Conservation (phyloP, 2,113 vertebrate species). For the Symphodus melops region DNA sequence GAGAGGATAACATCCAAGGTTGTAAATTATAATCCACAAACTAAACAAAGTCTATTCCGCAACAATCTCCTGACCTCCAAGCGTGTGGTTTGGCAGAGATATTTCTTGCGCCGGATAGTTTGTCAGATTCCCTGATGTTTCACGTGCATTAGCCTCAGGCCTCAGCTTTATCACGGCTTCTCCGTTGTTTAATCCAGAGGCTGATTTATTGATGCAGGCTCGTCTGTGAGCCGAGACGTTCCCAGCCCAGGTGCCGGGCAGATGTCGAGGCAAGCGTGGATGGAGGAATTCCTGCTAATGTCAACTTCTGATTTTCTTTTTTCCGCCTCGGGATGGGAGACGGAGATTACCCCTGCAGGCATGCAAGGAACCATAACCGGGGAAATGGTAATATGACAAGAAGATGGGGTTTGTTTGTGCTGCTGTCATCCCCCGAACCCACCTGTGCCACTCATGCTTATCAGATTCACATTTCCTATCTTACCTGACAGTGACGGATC, state of each 20-base stretch:
- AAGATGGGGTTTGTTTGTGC: slow-evolving; percentile 37
- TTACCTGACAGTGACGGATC: slow-evolving; percentile 31
- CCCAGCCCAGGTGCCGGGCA: slow-evolving; percentile 72
- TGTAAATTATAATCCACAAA: slow-evolving; percentile 50
- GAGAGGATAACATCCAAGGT: slow-evolving; percentile 24
- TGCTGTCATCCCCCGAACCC: slow-evolving; percentile 52
- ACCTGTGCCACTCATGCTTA: slow-evolving; percentile 69
- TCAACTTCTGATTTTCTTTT: slow-evolving; percentile 49
- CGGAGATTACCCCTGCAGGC: slow-evolving; percentile 26
- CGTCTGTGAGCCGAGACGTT: slow-evolving; percentile 2
- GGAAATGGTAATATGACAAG: slow-evolving; percentile 64
- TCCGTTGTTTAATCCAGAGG: slow-evolving; percentile 57
- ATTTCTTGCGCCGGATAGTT: slow-evolving; percentile 42
- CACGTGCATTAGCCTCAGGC: slow-evolving; percentile 51
- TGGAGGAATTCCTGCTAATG: slow-evolving; percentile 48
- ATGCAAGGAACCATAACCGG: slow-evolving; percentile 32
- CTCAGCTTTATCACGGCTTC: slow-evolving; percentile 57
- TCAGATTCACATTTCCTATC: slow-evolving; percentile 40
- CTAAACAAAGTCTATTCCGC: slow-evolving; percentile 19
- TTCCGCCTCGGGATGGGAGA: slow-evolving; percentile 16
- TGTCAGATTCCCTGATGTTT: slow-evolving; percentile 50
- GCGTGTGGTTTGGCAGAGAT: slow-evolving; percentile 40
- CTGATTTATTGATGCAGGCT: slow-evolving; percentile 67
- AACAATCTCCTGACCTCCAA: slow-evolving; percentile 31
- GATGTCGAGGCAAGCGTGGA: slow-evolving; percentile 56